Evolutionary conservation across 1,140 invertebrate species (phyloP).

Genomic region (Calephelis nemesis): DNA sequence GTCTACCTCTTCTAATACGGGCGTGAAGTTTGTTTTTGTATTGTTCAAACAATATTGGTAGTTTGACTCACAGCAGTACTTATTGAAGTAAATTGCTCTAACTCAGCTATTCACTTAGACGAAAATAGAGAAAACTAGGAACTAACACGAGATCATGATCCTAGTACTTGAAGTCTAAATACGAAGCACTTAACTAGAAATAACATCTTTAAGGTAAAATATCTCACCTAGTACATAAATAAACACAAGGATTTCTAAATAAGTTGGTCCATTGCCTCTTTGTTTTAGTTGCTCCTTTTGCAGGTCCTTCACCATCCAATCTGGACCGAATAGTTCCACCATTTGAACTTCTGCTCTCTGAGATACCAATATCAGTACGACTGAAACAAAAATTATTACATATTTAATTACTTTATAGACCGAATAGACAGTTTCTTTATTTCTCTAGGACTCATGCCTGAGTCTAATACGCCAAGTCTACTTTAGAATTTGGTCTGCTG

Average conservation of each 20-base stretch:
- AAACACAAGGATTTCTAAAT: conserved; percentile 87
- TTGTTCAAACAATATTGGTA: too few species aligned
- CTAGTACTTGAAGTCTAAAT: too few species aligned
- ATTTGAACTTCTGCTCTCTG: conserved; percentile 89
- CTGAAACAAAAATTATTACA: conserved; percentile 66
- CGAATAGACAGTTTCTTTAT: background rate
- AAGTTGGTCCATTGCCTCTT: conserved; percentile 88
- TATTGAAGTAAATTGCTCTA: too few species aligned
- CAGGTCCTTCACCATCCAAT: conserved; percentile 81
- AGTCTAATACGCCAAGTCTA: too few species aligned
- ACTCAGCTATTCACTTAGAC: too few species aligned
- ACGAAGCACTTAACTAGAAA: too few species aligned
- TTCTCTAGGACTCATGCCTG: background rate
- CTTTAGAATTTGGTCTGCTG: too few species aligned
- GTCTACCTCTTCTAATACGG: too few species aligned
- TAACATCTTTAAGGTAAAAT: background rate
- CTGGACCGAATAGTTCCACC: conserved; percentile 85
- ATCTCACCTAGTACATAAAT: conserved; percentile 87
- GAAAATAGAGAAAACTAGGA: too few species aligned
- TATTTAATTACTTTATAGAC: background rate
- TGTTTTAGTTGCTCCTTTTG: conserved; percentile 83
- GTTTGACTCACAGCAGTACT: too few species aligned
- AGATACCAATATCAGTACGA: conserved; percentile 91
- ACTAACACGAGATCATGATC: too few species aligned
- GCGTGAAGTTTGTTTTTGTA: too few species aligned